A percentile compares a stretch with the other conserved stretches of the same genome.
Evolutionary conservation across 2,797 vertebrate genomes (phyloP).

Genomic region (Cryptoprocta ferox): DNA sequence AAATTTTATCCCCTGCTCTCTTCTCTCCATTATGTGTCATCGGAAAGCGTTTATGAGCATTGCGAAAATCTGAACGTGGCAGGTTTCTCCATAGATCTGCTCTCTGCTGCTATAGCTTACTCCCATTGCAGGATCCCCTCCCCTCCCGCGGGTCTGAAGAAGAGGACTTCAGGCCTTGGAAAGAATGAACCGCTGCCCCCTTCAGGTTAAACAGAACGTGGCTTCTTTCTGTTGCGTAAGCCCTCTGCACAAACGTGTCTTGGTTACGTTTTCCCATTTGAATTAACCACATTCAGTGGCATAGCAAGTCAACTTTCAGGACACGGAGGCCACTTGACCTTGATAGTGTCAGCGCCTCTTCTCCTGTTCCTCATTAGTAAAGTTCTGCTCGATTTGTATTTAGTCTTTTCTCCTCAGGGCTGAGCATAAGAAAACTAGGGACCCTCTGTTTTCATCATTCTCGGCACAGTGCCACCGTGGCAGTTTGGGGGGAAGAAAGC

Average conservation of each 20-base stretch:
- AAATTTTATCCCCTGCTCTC: constrained; percentile 49
- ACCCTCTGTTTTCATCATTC: neutral
- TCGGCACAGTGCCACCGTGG: accelerated
- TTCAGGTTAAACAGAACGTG: constrained; percentile 74
- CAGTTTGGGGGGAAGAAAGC: accelerated
- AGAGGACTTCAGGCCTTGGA: constrained; percentile 45
- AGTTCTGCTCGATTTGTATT: neutral
- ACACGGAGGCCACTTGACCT: neutral
- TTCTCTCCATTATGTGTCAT: constrained; percentile 72
- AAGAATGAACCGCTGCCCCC: constrained; percentile 77
- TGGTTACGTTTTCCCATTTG: neutral
- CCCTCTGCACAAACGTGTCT: neutral
- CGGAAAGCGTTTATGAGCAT: constrained; percentile 70
- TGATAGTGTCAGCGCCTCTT: neutral
- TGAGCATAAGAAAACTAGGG: neutral
- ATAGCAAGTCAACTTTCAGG: neutral
- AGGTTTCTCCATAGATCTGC: constrained; percentile 67
- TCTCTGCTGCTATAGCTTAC: constrained; percentile 76
- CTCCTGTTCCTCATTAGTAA: neutral
- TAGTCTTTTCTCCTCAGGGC: neutral
- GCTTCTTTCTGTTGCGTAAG: neutral
- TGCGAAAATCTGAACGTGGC: constrained; percentile 79
- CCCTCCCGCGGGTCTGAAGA: constrained; percentile 48
- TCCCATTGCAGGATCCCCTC: constrained; percentile 58
- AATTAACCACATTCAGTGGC: neutral